phyloP scores from a whole-genome alignment of 2,888 invertebrate species.

The Rapana venosa region DNA sequence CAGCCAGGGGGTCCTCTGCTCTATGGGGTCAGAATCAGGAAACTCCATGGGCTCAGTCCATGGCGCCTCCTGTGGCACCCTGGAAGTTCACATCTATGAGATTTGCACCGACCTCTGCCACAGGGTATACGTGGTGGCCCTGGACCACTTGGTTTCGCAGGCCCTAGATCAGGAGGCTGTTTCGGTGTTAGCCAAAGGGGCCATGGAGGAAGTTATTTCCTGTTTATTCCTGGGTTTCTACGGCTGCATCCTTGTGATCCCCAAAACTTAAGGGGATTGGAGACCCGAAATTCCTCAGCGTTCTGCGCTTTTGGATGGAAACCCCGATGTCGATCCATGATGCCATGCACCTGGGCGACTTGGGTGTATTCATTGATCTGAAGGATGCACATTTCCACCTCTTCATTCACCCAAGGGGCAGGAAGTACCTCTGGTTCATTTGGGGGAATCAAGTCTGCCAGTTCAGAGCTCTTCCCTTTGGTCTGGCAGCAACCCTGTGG shows the following conservation, averaged over 20 bases:
- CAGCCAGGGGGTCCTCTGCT: too few relatives aligned
- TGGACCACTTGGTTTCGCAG: neutral
- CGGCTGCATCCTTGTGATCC: neutral
- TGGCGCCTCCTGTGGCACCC: too few relatives aligned
- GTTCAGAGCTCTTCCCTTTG: too few relatives aligned
- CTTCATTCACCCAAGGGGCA: too few relatives aligned
- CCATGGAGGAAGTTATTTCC: neutral
- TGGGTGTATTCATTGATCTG: neutral
- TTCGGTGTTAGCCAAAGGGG: neutral
- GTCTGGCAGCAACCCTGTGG: too few relatives aligned
- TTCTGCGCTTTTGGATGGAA: neutral
- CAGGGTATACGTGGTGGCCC: too few relatives aligned
- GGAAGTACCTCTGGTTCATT: too few relatives aligned
- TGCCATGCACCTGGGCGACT: neutral
- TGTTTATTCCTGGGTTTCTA: neutral
- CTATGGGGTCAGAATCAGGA: too few relatives aligned
- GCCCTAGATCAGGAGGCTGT: neutral
- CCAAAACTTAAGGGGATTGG: neutral
- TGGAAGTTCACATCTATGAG: too few relatives aligned
- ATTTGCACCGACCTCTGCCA: too few relatives aligned
- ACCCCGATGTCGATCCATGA: neutral
- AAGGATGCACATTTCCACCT: neutral
- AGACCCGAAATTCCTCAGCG: neutral
- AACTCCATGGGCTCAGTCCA: too few relatives aligned
- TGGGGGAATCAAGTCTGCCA: too few relatives aligned